phyloP scores from a whole-genome alignment of 2,888 invertebrate species.

The Macropis europaea region DNA sequence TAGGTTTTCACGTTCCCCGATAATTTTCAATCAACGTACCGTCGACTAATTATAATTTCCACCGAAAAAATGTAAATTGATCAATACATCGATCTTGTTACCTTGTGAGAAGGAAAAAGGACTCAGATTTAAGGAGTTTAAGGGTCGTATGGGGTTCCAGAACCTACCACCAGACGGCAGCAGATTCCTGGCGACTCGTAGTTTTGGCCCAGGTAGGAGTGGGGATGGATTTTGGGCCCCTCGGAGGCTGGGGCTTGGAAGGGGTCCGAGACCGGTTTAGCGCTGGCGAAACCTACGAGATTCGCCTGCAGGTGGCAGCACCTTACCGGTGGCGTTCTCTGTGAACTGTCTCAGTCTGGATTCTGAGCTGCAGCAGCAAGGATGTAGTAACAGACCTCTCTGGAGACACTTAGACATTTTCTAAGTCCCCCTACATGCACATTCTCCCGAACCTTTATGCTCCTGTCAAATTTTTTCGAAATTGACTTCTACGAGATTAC shows the following conservation, averaged over 20 bases:
- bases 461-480: too few relatives aligned
- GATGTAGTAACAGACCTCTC: not conserved
- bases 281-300: conserved; percentile 7
- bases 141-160: conserved; percentile 58
- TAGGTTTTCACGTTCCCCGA: conserved; percentile 31
- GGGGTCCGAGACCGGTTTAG: conserved; percentile 43
- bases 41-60: not conserved
- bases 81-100: conserved; percentile 23
- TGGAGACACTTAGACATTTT: too few relatives aligned
- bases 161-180: conserved; percentile 71
- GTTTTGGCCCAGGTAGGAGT: conserved; percentile 7
- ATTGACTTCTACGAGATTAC: too few relatives aligned
- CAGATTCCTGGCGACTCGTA: conserved; percentile 57
- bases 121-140: not conserved
- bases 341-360: conserved; percentile 46
- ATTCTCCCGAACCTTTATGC: not conserved
- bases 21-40: conserved; percentile 8
- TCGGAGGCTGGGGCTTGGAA: not conserved
- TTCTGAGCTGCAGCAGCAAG: conserved; percentile 42
- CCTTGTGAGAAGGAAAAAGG: conserved; percentile 21
- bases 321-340: conserved; percentile 22
- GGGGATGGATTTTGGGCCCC: conserved; percentile 51
- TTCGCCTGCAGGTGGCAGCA: conserved; percentile 66
- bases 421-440: not conserved
- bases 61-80: not conserved